A percentile compares a stretch with the other conserved stretches of the same genome.
Conservation (phyloP, 2,113 vertebrate genomes). For the Apistogramma diplotaenia region DNA sequence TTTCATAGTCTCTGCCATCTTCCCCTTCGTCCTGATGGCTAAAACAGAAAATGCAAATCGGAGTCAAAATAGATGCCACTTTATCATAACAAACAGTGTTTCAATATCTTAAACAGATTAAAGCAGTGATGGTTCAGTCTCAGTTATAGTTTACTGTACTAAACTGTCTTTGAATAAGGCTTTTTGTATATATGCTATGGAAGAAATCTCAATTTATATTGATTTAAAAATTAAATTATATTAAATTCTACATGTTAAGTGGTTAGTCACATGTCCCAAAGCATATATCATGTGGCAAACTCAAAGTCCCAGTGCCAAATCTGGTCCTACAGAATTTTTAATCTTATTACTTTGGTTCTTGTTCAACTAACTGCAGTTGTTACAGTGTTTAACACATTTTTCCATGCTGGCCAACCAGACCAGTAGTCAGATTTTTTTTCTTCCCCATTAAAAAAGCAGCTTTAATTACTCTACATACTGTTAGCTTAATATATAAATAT, state of each 20-base stretch:
- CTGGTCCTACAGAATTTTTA: too few species aligned
- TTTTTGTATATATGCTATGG: background rate
- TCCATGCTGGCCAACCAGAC: background rate
- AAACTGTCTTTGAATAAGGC: background rate
- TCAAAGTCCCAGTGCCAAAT: background rate
- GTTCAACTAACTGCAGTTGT: too few species aligned
- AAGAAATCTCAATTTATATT: background rate
- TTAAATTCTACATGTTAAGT: background rate
- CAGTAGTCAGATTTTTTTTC: background rate
- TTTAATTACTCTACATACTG: background rate
- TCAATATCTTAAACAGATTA: background rate
- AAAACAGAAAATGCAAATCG: background rate
- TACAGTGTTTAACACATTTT: background rate
- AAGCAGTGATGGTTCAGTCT: background rate
- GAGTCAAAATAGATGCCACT: background rate
- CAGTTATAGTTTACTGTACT: background rate
- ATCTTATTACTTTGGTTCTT: too few species aligned
- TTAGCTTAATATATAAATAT: background rate
- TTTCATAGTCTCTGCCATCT: constrained; percentile 61
- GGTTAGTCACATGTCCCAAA: background rate
- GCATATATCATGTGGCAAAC: background rate
- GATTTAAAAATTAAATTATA: background rate
- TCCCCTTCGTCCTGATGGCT: constrained; percentile 65
- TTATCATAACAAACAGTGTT: background rate
- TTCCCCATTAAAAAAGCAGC: background rate